Percentiles rank a stretch among this genome's conserved stretches.
Evolutionary conservation across 2,888 invertebrate genomes (phyloP).

Genomic region (Sialis lutaria): DNA sequence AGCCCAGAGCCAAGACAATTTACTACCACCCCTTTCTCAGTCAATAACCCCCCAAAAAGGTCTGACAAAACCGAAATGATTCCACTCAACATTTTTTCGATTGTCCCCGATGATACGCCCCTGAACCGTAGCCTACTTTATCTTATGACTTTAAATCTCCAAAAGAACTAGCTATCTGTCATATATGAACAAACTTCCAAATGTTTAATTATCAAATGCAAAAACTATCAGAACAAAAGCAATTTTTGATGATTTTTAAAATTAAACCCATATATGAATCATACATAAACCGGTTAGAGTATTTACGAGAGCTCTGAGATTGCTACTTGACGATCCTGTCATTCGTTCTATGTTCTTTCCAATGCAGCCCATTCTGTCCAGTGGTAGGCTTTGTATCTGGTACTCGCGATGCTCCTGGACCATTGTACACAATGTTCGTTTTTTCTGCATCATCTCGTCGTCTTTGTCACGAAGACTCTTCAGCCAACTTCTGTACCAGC

Average conservation of each 20-base stretch:
- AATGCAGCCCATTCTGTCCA: slow-evolving; percentile 69
- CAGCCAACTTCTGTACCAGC: slow-evolving; percentile 76
- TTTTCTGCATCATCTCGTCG: slow-evolving; percentile 78
- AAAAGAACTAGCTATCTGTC: not conserved
- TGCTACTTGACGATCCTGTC: not conserved
- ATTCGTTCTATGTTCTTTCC: slow-evolving; percentile 32
- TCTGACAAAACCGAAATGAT: too few species aligned
- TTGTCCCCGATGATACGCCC: too few species aligned
- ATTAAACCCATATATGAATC: not conserved
- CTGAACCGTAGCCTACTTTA: too few species aligned
- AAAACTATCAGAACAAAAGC: too few species aligned
- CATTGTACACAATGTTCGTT: slow-evolving; percentile 70
- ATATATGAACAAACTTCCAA: too few species aligned
- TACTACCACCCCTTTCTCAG: too few species aligned
- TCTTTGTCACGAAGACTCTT: slow-evolving; percentile 61
- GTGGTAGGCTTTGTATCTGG: slow-evolving; percentile 62
- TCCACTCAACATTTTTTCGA: too few species aligned
- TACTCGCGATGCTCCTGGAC: slow-evolving; percentile 65
- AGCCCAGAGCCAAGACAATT: too few species aligned
- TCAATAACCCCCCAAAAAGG: too few species aligned
- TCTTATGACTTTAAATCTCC: not conserved
- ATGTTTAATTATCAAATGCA: too few species aligned
- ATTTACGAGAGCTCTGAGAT: not conserved
- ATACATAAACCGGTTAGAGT: not conserved
- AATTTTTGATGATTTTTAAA: too few species aligned